phyloP scores from a whole-genome alignment of 2,888 invertebrate species.

The Penaeus monodon region DNA sequence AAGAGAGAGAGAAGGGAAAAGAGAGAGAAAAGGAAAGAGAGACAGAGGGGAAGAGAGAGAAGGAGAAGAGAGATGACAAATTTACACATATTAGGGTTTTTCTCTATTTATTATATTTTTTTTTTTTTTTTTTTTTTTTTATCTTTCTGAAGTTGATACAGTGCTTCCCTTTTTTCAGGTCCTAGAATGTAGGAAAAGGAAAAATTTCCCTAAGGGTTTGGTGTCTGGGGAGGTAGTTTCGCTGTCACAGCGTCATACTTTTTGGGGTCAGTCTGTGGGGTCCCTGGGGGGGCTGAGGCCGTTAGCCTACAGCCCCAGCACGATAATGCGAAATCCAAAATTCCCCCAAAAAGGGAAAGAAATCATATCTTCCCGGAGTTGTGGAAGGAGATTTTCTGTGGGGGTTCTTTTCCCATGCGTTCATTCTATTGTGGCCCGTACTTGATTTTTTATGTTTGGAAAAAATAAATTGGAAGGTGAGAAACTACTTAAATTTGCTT shows the following conservation, averaged over 20 bases:
- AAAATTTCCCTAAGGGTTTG: slow-evolving; percentile 40
- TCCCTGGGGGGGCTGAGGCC: slow-evolving; percentile 29
- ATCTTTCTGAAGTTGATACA: too few species aligned
- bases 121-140: too few species aligned
- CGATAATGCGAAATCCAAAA: slow-evolving; percentile 15
- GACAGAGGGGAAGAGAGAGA: neutral
- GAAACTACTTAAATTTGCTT: neutral
- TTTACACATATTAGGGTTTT: neutral
- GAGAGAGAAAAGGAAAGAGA: neutral
- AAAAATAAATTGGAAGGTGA: slow-evolving; percentile 59
- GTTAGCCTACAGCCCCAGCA: slow-evolving; percentile 52
- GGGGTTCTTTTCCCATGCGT: slow-evolving; percentile 47
- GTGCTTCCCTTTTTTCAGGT: slow-evolving; percentile 1
- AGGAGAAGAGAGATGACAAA: neutral
- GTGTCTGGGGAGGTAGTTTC: slow-evolving; percentile 26
- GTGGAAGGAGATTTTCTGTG: slow-evolving; percentile 53
- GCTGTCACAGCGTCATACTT: slow-evolving; percentile 20
- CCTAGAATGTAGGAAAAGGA: slow-evolving; percentile 50
- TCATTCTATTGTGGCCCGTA: slow-evolving; percentile 49
- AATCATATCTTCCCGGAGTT: slow-evolving; percentile 40
- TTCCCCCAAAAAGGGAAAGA: neutral
- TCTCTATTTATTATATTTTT: neutral
- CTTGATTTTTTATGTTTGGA: slow-evolving; percentile 53
- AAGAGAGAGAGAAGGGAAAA: too few species aligned
- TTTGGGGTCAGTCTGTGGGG: slow-evolving; percentile 29